phyloP scores from a whole-genome alignment of 2,113 vertebrate species.

The Himantopus leucocephalus region DNA sequence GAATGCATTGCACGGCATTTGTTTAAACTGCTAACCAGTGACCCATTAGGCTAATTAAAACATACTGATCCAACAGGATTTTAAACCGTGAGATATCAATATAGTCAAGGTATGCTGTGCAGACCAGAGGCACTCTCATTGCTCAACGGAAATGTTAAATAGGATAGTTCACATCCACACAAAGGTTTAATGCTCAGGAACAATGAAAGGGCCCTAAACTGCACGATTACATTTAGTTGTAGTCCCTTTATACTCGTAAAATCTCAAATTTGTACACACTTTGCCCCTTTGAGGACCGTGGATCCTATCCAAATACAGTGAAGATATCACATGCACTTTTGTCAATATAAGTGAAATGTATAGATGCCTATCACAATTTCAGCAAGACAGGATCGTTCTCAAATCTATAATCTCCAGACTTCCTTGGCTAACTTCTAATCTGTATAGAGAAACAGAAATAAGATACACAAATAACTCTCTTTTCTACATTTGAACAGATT shows the following conservation, averaged over 20 bases:
- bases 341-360: neutral
- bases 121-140: neutral
- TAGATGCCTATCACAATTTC: neutral
- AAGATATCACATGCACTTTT: neutral
- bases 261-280: neutral
- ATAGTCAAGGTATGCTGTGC: neutral
- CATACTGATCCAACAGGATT: neutral
- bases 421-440: neutral
- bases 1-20: neutral
- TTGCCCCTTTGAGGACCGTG: neutral
- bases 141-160: neutral
- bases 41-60: neutral
- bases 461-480: neutral
- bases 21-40: neutral
- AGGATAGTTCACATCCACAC: neutral
- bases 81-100: neutral
- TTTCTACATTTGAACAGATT: neutral
- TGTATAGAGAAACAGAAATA: neutral
- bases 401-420: neutral
- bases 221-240: neutral
- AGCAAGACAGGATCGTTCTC: neutral
- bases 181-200: neutral
- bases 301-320: neutral
- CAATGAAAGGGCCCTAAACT: neutral
- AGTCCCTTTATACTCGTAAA: neutral